These are phyloP conservation scores for Wiebesia pumilae DNA, from an alignment of 1,140 invertebrate species.

Conservation along the genomic window DNA sequence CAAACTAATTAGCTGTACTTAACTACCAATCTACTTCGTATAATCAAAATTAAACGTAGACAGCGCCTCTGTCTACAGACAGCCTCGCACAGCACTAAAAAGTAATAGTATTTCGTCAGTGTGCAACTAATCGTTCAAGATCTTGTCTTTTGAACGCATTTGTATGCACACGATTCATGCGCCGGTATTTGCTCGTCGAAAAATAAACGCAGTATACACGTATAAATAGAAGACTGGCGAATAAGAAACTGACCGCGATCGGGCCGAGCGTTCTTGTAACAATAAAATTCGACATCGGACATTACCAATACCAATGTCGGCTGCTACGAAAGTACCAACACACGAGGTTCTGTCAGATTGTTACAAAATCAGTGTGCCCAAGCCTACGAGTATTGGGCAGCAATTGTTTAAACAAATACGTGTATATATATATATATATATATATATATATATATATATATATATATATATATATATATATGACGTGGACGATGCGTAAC, in stretches of 20 bases:
- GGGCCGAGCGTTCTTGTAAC: neutral
- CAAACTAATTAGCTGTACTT: neutral
- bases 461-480: too few relatives aligned
- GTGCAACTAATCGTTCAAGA: neutral
- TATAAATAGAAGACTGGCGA: constrained; percentile 8
- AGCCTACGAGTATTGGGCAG: too few relatives aligned
- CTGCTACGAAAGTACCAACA: too few relatives aligned
- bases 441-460: too few relatives aligned
- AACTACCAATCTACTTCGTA: neutral
- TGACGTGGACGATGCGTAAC: too few relatives aligned
- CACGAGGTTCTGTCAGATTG: too few relatives aligned
- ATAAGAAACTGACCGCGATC: neutral
- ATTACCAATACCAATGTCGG: neutral
- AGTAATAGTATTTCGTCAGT: neutral
- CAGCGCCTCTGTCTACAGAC: too few relatives aligned
- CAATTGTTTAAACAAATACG: too few relatives aligned
- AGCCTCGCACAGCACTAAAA: too few relatives aligned
- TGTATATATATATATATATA: too few relatives aligned
- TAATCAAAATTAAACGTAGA: too few relatives aligned
- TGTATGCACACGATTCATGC: neutral
- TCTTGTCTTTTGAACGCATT: neutral
- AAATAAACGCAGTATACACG: constrained; percentile 2
- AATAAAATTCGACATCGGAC: neutral
- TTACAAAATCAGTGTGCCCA: too few relatives aligned
- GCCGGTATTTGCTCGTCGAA: neutral